Base-by-base conservation (phyloP, 2,797 vertebrate genomes). In the Helicolenus hilgendorfi region DNA sequence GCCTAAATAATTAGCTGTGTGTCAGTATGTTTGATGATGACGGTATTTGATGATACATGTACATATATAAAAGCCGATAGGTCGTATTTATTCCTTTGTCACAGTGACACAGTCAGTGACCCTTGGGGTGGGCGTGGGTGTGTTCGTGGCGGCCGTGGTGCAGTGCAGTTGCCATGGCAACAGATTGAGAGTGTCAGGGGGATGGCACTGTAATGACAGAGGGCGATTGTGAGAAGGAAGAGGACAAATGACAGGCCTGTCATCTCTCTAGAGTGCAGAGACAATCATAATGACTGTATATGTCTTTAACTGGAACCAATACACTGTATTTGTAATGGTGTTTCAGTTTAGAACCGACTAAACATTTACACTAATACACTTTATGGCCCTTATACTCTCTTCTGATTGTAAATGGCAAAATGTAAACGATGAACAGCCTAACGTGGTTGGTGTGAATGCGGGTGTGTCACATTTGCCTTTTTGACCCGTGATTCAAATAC, bases 81-180 rank as follows among this genome's bases (percentile, higher is more conserved):
- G 20, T 69, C n/a, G 7, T 3, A 24, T 49, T 41, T 77, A 38
- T 49, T 63, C 41, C 15, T 76, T 82, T 73, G 18, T 86, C 56
- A 89, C n/a, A 5, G 27, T 69, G 85, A 79, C 79, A 76, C 18
- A 60, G 35, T 67, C 18, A 49, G 11, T 83, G 82, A 91, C 64
- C 81, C 81, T 77, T 79, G 69, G 63, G 85, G 79, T 86, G 60
- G 69, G 62, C 1, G 69, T 65, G 64, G 71, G 75, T 31, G 13
- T 53, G 24, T 22, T 38, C 22, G 24, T 38, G 31, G 24, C 1
- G 14, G 72, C 35, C 68, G 18, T 71, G 78, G 81, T 74, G 77
- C 79, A 74, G 63, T 70, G 41, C 49, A 49, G 92, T 95, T 94
- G 56, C 81, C 76, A 82, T 89, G 88, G 92, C 53, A 94, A 94